Evolutionary conservation across 2,113 vertebrate species (phyloP).

Genomic region (Plestiodon gilberti): DNA sequence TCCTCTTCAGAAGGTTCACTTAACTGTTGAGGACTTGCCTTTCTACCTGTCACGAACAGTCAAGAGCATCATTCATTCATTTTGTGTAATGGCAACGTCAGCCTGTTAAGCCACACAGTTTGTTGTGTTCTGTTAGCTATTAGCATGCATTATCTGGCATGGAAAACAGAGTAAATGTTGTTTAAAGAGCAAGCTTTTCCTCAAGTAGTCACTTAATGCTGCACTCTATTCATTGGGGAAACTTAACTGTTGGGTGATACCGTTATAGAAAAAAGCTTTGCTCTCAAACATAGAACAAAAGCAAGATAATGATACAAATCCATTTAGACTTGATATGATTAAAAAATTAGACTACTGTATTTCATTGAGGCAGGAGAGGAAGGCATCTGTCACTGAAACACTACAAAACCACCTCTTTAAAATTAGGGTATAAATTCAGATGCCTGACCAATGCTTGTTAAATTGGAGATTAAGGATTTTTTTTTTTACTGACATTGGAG

Average conservation of each 20-base stretch:
- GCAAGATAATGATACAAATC: neutral
- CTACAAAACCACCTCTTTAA: neutral
- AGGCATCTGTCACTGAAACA: neutral
- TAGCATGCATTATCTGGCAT: neutral
- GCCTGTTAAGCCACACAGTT: neutral
- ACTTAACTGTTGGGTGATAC: neutral
- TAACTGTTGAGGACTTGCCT: neutral
- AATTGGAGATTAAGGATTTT: no score
- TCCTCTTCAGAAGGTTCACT: neutral
- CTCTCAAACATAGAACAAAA: neutral
- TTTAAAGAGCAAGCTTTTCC: neutral
- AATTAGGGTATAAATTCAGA: neutral
- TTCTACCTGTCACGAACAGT: accelerated
- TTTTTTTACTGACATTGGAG: no score
- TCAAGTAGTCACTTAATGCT: neutral
- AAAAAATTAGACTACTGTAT: neutral
- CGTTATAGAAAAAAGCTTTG: neutral
- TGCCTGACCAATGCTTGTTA: no score
- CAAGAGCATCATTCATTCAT: accelerated
- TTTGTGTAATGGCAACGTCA: neutral
- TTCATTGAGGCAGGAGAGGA: neutral
- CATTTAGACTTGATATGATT: neutral
- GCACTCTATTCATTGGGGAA: neutral
- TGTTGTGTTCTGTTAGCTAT: neutral
- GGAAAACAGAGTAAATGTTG: neutral